phyloP scores from a whole-genome alignment of 2,797 vertebrate species.

The Protonibea diacanthus region DNA sequence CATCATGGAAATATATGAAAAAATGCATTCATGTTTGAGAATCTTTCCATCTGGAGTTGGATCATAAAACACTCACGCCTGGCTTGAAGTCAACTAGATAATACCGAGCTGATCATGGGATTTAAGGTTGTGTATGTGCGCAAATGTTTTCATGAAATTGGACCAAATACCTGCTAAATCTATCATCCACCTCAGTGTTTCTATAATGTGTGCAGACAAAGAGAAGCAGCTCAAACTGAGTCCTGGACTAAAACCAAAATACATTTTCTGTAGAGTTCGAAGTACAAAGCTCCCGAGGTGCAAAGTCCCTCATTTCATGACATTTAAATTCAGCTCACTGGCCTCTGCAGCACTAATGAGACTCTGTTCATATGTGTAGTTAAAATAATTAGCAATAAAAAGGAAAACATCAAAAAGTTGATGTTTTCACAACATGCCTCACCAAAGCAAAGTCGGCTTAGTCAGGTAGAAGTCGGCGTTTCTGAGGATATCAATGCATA shows the following conservation, averaged over 20 bases:
- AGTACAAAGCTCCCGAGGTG: background rate
- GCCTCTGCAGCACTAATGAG: slow-evolving; percentile 13
- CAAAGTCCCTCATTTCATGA: background rate
- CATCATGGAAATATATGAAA: background rate
- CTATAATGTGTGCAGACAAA: background rate
- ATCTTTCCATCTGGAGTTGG: background rate
- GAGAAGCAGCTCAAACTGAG: background rate
- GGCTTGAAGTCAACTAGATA: background rate
- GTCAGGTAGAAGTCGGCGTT: background rate
- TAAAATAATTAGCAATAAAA: slow-evolving; percentile 3
- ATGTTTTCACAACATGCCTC: background rate
- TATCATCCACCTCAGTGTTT: too few species aligned
- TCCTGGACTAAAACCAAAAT: background rate
- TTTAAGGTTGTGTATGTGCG: background rate
- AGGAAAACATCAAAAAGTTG: slow-evolving; percentile 4
- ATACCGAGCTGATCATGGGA: background rate
- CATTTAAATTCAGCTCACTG: slow-evolving; percentile 8
- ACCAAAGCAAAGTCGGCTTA: background rate
- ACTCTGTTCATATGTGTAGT: background rate
- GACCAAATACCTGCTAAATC: background rate
- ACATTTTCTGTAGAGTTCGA: background rate
- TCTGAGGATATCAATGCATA: background rate
- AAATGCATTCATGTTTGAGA: background rate
- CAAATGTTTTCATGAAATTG: background rate
- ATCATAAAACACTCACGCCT: background rate